phyloP scores from a whole-genome alignment of 2,113 vertebrate species.

The Dromas ardeola region DNA sequence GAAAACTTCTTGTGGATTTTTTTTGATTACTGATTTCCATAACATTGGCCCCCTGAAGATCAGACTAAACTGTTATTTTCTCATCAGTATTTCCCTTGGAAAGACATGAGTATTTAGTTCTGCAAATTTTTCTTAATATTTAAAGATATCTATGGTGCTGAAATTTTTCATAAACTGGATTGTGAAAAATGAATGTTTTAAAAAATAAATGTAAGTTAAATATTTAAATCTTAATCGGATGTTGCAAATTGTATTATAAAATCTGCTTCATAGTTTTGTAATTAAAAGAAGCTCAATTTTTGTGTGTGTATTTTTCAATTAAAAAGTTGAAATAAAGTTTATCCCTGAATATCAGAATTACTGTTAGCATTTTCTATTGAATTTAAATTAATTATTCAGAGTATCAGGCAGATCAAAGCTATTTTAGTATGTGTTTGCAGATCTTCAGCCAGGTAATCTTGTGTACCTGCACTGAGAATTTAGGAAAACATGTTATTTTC shows the following conservation, averaged over 20 bases:
- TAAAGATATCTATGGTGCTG: background rate
- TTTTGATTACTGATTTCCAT: background rate
- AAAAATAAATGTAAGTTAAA: background rate
- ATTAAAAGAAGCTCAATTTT: background rate
- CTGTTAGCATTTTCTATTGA: background rate
- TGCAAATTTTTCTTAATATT: background rate
- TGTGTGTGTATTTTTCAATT: background rate
- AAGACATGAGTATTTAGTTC: background rate
- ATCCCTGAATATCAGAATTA: background rate
- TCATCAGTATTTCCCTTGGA: background rate
- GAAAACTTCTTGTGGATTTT: background rate
- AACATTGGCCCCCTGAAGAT: background rate
- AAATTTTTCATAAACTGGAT: background rate
- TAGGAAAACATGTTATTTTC: background rate
- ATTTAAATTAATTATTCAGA: background rate
- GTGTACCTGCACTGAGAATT: background rate
- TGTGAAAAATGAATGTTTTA: background rate
- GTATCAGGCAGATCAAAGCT: background rate
- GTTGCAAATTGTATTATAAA: background rate
- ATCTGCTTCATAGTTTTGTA: background rate
- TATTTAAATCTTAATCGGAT: background rate
- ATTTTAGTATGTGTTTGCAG: background rate
- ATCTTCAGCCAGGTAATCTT: background rate
- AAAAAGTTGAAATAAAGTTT: background rate
- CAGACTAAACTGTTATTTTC: background rate